Conservation (phyloP, 2,888 invertebrate species). For the Nasonia oneida region DNA sequence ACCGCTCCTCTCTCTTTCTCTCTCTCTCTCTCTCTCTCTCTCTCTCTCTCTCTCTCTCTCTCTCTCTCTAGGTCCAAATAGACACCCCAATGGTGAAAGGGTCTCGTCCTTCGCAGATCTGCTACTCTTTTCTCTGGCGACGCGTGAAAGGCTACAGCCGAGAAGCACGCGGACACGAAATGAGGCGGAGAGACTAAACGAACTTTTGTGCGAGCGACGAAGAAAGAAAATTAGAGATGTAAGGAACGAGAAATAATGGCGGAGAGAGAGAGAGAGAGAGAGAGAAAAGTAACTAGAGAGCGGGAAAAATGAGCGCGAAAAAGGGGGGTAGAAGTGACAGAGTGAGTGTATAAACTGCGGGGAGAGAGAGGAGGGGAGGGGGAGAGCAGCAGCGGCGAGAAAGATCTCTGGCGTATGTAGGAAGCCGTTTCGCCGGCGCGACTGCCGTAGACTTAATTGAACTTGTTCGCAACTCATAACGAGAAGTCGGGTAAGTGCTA, state of each 20-base stretch:
- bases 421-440: constrained; percentile 73
- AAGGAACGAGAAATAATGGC: constrained; percentile 49
- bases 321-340: constrained; percentile 44
- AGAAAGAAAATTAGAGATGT: constrained; percentile 53
- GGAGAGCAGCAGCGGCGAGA: constrained; percentile 23
- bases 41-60: constrained; percentile 25
- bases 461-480: constrained; percentile 79
- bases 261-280: neutral
- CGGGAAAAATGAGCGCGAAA: constrained; percentile 7
- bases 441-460: constrained; percentile 76
- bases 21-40: constrained; percentile 31
- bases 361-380: neutral
- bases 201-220: constrained; percentile 26
- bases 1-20: constrained; percentile 28
- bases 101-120: constrained; percentile 40
- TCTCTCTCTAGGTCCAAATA: constrained; percentile 36
- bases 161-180: constrained; percentile 6
- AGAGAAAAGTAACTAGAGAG: neutral
- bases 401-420: constrained; percentile 67
- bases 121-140: constrained; percentile 9
- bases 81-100: constrained; percentile 59
- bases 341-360: constrained; percentile 20
- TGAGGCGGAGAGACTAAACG: constrained; percentile 23
- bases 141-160: neutral
- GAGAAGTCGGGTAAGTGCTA: constrained; percentile 78